Base-by-base conservation (phyloP, 2,797 vertebrate species). In the Naso thynnoides region DNA sequence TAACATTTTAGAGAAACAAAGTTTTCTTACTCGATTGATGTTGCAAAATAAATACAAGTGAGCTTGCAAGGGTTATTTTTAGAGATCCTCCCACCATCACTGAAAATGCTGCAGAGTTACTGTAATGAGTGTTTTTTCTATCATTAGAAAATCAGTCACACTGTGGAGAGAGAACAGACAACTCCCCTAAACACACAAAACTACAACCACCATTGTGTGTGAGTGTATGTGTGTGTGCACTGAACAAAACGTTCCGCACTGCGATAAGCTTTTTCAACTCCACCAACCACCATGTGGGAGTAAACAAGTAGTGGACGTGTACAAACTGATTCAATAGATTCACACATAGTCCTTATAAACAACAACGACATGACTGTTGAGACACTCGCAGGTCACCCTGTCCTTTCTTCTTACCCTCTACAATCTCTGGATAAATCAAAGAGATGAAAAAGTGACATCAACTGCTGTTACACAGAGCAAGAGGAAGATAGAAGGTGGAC, bases 171-270 rank as follows among this genome's bases (percentile, higher is more conserved):
- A 63, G 49, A 19, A 13, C n/a, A 9, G 44, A 23, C 14, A 52
- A 48, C 55, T 64, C 57, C 18, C 31, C 11, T 13, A 36, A 64
- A 62, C 47, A 67, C 23, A 50, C 60, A 61, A 26, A 16, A 24
- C 19, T 26, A 24, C 19, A 42, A 24, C 8, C 33, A 47, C 5
- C 8, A 36, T 6, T 13, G 14, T 11, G 33, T 33, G 44, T 29
- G 19, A 44, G 41, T 19, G 61, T 49, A 53, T 23, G 44, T 39
- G 14, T 19, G 42, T 38, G 45, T 47, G 9, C 3, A 11, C 61
- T 41, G 81, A 75, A 84, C 76, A 73, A 53, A 68, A 72, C 15
- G 52, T 84, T 50, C 82, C 78, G 73, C 41, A 7, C 31, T 5
- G 18, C 24, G 73, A 82, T 73, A 63, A 82, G 73, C 50, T 68